Evolutionary conservation across 2,888 invertebrate species (phyloP).

Genomic region (Andrena camellia): DNA sequence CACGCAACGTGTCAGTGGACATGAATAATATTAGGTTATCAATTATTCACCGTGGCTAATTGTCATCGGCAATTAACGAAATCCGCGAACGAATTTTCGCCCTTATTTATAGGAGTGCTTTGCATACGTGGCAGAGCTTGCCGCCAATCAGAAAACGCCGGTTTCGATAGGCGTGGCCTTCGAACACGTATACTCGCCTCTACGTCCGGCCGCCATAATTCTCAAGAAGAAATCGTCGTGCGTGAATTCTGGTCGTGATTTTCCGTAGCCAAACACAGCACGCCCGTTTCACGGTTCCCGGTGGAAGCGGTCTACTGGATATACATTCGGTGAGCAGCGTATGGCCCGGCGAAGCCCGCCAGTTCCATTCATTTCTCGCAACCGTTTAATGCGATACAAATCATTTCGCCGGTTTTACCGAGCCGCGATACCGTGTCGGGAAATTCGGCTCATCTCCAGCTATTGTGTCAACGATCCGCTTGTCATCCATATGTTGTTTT

Average conservation of each 20-base stretch:
- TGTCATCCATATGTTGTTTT: slow-evolving; percentile 71
- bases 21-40: slow-evolving; percentile 61
- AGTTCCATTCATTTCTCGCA: slow-evolving; percentile 27
- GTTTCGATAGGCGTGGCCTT: slow-evolving; percentile 82
- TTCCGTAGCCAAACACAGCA: slow-evolving; percentile 44
- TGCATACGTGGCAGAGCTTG: slow-evolving; percentile 82
- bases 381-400: slow-evolving; percentile 27
- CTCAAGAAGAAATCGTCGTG: slow-evolving; percentile 72
- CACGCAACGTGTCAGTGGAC: slow-evolving; percentile 13
- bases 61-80: slow-evolving; percentile 55
- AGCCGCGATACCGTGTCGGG: slow-evolving; percentile 31
- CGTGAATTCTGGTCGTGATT: slow-evolving; percentile 68
- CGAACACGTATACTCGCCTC: slow-evolving; percentile 69
- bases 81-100: slow-evolving; percentile 44
- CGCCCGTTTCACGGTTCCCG: slow-evolving; percentile 49
- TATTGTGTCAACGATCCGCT: slow-evolving; percentile 62
- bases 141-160: slow-evolving; percentile 76
- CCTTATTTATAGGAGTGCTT: slow-evolving; percentile 41
- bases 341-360: slow-evolving; percentile 2
- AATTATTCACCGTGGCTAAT: slow-evolving; percentile 44
- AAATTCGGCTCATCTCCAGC: slow-evolving; percentile 42
- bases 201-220: slow-evolving; percentile 81
- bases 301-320: slow-evolving; percentile 27
- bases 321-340: slow-evolving; percentile 50
- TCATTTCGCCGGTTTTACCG: slow-evolving; percentile 66